Evolutionary conservation across 2,797 vertebrate genomes (phyloP).

Genomic region (Sebastes melanostomus): DNA sequence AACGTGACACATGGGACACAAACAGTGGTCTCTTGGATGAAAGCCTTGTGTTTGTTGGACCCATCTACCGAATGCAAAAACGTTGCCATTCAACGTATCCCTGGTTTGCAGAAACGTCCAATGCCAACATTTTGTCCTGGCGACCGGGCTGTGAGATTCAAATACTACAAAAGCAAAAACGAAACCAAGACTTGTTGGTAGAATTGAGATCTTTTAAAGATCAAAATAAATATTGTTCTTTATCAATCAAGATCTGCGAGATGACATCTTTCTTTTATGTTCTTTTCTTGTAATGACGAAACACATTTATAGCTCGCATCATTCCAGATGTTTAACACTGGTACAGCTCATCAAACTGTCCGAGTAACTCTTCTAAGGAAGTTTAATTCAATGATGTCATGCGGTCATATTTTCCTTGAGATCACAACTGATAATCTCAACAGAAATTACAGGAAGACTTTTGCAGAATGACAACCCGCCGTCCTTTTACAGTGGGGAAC

Average conservation of each 20-base stretch:
- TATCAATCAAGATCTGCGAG: neutral
- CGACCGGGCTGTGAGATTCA: neutral
- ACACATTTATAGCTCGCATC: neutral
- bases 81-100: no score
- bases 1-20: no score
- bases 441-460: conserved; percentile 19
- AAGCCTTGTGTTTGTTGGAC: no score
- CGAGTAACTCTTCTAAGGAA: neutral
- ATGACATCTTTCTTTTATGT: neutral
- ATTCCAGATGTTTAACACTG: neutral
- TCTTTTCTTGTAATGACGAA: neutral
- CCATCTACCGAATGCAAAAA: no score
- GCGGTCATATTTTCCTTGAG: neutral
- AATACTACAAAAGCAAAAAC: neutral
- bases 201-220: neutral
- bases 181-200: no score
- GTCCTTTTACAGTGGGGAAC: conserved; percentile 16
- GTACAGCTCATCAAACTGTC: neutral
- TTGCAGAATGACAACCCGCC: neutral
- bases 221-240: neutral
- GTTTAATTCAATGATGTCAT: neutral
- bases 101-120: no score
- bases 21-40: no score
- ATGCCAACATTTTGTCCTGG: no score
- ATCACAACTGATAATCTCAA: neutral